A percentile compares a stretch with the other conserved stretches of the same genome.
phyloP scores from a whole-genome alignment of 2,888 invertebrate species.

The Exephanes ischioxanthus region DNA sequence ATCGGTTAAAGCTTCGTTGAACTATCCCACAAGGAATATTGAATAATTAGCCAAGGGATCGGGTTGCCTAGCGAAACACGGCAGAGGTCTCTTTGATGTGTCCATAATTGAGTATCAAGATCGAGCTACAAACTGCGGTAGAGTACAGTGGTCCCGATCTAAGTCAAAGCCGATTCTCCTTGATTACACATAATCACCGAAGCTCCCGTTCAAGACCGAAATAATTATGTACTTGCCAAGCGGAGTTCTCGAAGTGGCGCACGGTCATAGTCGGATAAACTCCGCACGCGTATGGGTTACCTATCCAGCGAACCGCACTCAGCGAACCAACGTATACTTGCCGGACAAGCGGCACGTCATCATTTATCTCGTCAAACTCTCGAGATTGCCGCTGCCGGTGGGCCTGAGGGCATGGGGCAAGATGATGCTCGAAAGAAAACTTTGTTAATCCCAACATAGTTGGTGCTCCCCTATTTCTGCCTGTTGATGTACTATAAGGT shows the following conservation, averaged over 20 bases:
- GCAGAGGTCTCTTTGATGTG: constrained; percentile 20
- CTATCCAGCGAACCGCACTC: not conserved
- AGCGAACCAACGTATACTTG: constrained; percentile 10
- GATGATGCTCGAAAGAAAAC: constrained; percentile 48
- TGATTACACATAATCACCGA: not conserved
- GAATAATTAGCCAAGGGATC: constrained; percentile 43
- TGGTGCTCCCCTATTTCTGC: constrained; percentile 27
- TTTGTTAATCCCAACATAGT: constrained; percentile 69
- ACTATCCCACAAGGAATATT: constrained; percentile 54
- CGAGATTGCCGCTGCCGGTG: constrained; percentile 1
- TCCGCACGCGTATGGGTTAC: not conserved
- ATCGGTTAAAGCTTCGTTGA: not conserved
- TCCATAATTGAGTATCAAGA: constrained; percentile 21
- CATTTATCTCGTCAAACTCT: constrained; percentile 52
- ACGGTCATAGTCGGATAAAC: not conserved
- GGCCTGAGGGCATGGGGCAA: constrained; percentile 13
- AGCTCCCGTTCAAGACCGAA: not conserved
- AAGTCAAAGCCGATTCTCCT: constrained; percentile 3
- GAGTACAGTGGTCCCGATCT: not conserved
- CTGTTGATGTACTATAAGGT: constrained; percentile 44
- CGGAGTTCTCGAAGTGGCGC: not conserved
- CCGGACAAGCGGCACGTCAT: constrained; percentile 43
- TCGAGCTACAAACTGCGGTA: not conserved
- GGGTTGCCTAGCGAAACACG: constrained; percentile 1
- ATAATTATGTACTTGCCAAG: not conserved